Conservation (phyloP, 2,113 vertebrate genomes). For the Burhinus oedicnemus region DNA sequence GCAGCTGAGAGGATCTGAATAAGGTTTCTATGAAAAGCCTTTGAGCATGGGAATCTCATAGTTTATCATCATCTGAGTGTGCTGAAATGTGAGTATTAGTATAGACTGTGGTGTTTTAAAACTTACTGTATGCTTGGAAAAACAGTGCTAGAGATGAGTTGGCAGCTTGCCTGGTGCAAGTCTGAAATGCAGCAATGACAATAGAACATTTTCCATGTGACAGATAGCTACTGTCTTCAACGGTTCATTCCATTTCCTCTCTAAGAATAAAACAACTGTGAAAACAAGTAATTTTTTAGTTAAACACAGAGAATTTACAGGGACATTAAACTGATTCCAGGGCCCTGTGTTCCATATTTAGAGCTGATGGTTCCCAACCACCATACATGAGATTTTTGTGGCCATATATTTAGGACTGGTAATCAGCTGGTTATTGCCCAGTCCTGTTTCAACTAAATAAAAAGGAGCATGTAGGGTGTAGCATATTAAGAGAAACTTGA, state of each 20-base stretch:
- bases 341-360: not conserved
- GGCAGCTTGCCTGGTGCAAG: not conserved
- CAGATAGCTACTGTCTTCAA: not conserved
- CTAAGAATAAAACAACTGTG: not conserved
- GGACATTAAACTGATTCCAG: not conserved
- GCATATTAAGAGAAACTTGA: not conserved
- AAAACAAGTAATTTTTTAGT: not conserved
- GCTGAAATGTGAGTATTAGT: not conserved
- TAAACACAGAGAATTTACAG: not conserved
- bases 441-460: not conserved
- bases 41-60: not conserved
- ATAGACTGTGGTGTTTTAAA: not conserved
- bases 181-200: not conserved
- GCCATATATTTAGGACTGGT: not conserved
- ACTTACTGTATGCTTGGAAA: not conserved
- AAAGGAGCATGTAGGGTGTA: not conserved
- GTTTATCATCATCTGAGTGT: not conserved
- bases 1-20: not conserved
- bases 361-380: not conserved
- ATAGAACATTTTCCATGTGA: not conserved
- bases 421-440: not conserved
- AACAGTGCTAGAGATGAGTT: not conserved
- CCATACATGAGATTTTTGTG: not conserved
- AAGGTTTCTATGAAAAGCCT: not conserved
- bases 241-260: not conserved